Evolutionary conservation across 2,113 vertebrate species (phyloP), one percentile per base, ranked within the genome.

Genomic region (Centropristis striata): DNA sequence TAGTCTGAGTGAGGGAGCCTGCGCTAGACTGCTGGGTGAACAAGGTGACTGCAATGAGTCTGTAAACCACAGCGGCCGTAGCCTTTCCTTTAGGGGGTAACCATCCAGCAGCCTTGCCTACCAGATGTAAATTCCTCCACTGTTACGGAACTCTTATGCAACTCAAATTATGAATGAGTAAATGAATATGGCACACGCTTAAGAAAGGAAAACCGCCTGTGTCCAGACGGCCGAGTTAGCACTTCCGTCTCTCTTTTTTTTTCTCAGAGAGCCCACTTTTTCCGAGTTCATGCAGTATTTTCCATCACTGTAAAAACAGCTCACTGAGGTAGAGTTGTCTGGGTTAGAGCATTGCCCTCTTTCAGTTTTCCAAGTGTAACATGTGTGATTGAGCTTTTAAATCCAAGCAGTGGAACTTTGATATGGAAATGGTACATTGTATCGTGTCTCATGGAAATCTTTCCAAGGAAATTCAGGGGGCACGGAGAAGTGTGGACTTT

Each of bases 91-190:
- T 46, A 63, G 89, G 67, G 85, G 66, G 18, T 58, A 25, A 77
- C 79, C 84, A 37, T 74, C 63, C 49, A 39, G 66, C 69, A 58
- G 72, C 75, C 72, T 60, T 1, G 86, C 90, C 85, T 85, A 83
- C 65, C 90, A 93, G 89, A 92, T 92, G 87, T 79, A 90, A 91
- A 94, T 94, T 92, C 91, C 90, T 91, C 74, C 86, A 58, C 80
- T 74, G 71, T 90, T 89, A 92, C 78, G 53, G 78, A 88, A 85
- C 71, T 32, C 67, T 94, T 93, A 92, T 72, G 88, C 90, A 93
- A 93, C 86, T 44, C 60, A 80, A 80, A 88, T 90, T 69, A 82
- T 93, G 93, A 93, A 93, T 90, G 92, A 92, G 90, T 83, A 82
- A 93, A 94, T 71, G 28, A 92, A 83, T 51, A 75, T 9, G 46